phyloP scores from a whole-genome alignment of 2,888 invertebrate genomes.

The Saturnia pavonia region DNA sequence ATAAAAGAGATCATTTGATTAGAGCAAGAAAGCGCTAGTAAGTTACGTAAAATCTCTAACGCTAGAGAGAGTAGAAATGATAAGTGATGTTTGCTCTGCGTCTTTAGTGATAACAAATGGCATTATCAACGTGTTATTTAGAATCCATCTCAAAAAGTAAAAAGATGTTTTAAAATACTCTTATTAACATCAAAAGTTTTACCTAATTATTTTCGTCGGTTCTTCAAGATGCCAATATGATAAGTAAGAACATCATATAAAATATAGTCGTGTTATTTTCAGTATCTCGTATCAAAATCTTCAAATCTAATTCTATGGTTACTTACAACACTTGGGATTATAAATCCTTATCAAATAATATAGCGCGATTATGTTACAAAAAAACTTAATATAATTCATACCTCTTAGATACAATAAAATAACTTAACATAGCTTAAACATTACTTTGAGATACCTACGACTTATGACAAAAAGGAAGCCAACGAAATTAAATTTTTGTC shows the following conservation, averaged over 20 bases:
- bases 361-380: no score
- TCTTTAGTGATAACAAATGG: not conserved
- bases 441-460: no score
- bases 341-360: no score
- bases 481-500: not conserved
- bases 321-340: no score
- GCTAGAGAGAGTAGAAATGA: constrained; percentile 46
- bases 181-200: not conserved
- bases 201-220: not conserved
- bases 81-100: constrained; percentile 5
- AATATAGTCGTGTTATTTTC: no score
- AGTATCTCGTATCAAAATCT: no score
- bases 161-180: not conserved
- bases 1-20: constrained; percentile 61
- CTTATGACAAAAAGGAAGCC: not conserved
- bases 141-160: not conserved
- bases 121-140: not conserved
- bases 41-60: constrained; percentile 29
- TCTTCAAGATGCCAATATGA: not conserved
- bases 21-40: constrained; percentile 54
- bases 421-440: no score
- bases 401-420: no score
- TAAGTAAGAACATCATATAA: no score
- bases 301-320: no score
- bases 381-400: no score